Percentiles rank a stretch among this genome's conserved stretches.
phyloP scores from a whole-genome alignment of 2,888 invertebrate species.

The Dendrolimus houi region DNA sequence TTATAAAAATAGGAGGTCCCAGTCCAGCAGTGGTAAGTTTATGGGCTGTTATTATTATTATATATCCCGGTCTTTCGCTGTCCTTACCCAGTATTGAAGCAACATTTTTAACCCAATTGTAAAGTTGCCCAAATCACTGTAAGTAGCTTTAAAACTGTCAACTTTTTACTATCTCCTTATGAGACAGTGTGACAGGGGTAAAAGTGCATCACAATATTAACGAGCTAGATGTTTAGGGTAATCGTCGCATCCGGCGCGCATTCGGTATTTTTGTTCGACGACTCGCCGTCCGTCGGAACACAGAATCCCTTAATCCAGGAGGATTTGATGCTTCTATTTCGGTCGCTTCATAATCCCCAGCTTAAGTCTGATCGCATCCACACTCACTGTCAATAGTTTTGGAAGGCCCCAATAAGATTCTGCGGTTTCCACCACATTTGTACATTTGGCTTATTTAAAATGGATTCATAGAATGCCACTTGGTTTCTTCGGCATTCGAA shows the following conservation, averaged over 20 bases:
- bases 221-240: slow-evolving; percentile 66
- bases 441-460: slow-evolving; percentile 55
- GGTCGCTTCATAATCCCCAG: slow-evolving; percentile 73
- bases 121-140: too few relatives aligned
- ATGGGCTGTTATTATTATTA: too few relatives aligned
- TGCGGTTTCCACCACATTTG: slow-evolving; percentile 58
- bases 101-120: too few relatives aligned
- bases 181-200: slow-evolving; percentile 24
- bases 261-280: slow-evolving; percentile 71
- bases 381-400: slow-evolving; percentile 76
- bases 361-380: slow-evolving; percentile 75
- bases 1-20: too few relatives aligned
- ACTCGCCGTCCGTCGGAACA: slow-evolving; percentile 67
- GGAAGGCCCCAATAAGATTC: slow-evolving; percentile 68
- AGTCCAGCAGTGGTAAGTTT: too few relatives aligned
- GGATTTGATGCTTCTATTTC: slow-evolving; percentile 75
- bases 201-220: slow-evolving; percentile 59
- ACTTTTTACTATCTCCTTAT: slow-evolving; percentile 1
- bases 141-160: neutral
- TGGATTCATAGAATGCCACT: slow-evolving; percentile 50
- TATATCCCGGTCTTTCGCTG: too few relatives aligned
- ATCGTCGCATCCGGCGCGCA: slow-evolving; percentile 73
- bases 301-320: slow-evolving; percentile 69
- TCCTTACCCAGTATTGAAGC: too few relatives aligned
- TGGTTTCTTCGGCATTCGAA: slow-evolving; percentile 61